Evolutionary conservation across 2,888 invertebrate species (phyloP).

Genomic region (Teinopalpus imperialis): DNA sequence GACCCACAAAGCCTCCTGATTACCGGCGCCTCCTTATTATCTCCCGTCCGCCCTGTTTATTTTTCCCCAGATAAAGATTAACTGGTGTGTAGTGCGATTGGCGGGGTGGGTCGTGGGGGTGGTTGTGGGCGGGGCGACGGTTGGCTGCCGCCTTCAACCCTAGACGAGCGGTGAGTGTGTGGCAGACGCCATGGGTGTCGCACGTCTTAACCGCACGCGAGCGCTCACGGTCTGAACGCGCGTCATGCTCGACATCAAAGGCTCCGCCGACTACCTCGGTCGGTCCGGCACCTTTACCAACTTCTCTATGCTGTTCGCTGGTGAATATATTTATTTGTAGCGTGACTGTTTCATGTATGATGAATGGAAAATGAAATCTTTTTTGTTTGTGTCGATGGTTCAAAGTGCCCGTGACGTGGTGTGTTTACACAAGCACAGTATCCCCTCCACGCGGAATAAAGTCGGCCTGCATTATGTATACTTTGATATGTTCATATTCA

Average conservation of each 20-base stretch:
- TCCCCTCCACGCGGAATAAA: conserved; percentile 7
- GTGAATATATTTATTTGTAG: conserved; percentile 81
- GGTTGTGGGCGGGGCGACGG: conserved; percentile 38
- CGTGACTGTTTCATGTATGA: conserved; percentile 41
- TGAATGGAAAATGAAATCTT: too few species aligned
- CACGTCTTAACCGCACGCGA: conserved; percentile 53
- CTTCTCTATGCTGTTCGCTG: conserved; percentile 97
- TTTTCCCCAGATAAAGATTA: conserved; percentile 81
- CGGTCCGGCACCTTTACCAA: conserved; percentile 96
- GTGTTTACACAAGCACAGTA: conserved; percentile 10
- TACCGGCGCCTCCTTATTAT: conserved; percentile 72
- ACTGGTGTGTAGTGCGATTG: conserved; percentile 72
- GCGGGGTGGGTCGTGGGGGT: conserved; percentile 56
- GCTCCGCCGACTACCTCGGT: conserved; percentile 94
- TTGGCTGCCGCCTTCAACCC: conserved; percentile 48
- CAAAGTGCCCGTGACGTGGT: conserved; percentile 38
- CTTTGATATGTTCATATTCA: too few species aligned
- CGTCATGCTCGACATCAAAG: conserved; percentile 95
- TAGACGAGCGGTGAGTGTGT: conserved; percentile 39
- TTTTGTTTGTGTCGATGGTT: conserved; percentile 45
- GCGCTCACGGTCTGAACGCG: conserved; percentile 47
- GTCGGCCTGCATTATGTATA: conserved; percentile 5
- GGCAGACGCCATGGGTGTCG: conserved; percentile 51
- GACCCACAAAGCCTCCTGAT: conserved; percentile 75
- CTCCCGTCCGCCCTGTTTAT: conserved; percentile 79